These are phyloP conservation scores for Serripes groenlandicus DNA, from an alignment of 2,888 invertebrate species.

Conservation along the genomic window DNA sequence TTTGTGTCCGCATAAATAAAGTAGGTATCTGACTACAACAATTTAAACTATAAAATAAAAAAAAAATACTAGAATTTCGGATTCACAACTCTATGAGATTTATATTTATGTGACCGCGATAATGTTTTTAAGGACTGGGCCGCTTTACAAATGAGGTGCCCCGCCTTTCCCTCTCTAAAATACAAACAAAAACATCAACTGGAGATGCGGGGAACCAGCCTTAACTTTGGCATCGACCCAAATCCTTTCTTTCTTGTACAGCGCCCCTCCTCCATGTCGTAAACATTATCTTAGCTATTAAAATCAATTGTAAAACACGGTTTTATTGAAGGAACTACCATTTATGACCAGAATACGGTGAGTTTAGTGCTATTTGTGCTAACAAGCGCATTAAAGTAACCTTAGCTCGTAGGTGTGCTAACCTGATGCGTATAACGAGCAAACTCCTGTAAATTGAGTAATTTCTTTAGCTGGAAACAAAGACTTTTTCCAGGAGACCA, in stretches of 20 bases:
- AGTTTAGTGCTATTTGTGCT: constrained; percentile 34
- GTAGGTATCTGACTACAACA: too few relatives aligned
- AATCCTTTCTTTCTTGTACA: neutral
- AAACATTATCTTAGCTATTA: constrained; percentile 47
- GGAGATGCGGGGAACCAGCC: neutral
- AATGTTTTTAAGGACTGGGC: too few relatives aligned
- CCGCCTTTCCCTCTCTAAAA: too few relatives aligned
- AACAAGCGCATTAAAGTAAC: constrained; percentile 37
- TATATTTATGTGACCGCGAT: too few relatives aligned
- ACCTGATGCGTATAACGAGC: constrained; percentile 22
- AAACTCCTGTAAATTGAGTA: constrained; percentile 12
- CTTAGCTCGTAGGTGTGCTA: constrained; percentile 7
- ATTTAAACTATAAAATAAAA: too few relatives aligned
- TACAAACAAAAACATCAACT: too few relatives aligned
- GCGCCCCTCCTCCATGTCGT: constrained; percentile 10
- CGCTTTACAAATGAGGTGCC: too few relatives aligned
- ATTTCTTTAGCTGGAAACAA: neutral
- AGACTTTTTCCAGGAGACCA: neutral
- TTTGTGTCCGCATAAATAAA: too few relatives aligned
- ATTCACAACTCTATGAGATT: too few relatives aligned
- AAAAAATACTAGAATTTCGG: too few relatives aligned
- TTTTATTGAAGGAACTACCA: constrained; percentile 43
- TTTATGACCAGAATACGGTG: constrained; percentile 45
- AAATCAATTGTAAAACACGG: constrained; percentile 45
- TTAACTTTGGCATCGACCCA: neutral